Percentiles rank a stretch among this genome's conserved stretches.
Evolutionary conservation across 2,113 vertebrate species (phyloP).

Genomic region (Cyprinodon tularosa): DNA sequence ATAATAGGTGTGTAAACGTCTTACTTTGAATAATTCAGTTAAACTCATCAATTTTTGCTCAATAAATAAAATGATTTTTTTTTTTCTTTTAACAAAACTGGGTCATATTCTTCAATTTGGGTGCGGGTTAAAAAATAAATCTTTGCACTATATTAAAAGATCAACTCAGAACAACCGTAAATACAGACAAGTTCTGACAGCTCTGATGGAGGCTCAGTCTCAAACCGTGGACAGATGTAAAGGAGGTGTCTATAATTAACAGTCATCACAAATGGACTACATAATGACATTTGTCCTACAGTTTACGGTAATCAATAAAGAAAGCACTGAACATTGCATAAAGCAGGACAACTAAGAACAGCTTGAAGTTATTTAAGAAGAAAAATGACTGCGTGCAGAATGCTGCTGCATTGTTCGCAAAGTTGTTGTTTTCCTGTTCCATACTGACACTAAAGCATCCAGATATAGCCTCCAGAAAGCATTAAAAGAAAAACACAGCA

Average conservation of each 20-base stretch:
- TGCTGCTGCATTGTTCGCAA: background rate
- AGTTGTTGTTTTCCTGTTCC: background rate
- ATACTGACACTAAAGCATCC: background rate
- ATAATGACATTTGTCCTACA: background rate
- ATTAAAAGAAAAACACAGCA: background rate
- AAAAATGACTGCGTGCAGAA: background rate
- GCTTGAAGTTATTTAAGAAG: background rate
- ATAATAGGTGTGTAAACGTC: slow-evolving; percentile 37
- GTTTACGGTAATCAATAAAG: background rate
- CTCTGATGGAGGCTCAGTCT: background rate
- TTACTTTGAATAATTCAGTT: slow-evolving; percentile 5
- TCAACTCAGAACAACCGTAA: background rate
- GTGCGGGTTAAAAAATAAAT: slow-evolving; percentile 2
- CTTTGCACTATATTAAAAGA: background rate
- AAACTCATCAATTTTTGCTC: background rate
- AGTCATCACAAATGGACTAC: background rate
- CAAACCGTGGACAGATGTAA: background rate
- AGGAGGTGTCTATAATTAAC: background rate
- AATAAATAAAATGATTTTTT: background rate
- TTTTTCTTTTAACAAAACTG: background rate
- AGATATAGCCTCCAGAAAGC: background rate
- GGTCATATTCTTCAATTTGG: background rate
- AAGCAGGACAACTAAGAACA: background rate
- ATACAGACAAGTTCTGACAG: background rate
- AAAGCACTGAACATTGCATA: background rate